Base-by-base conservation (phyloP, 2,888 invertebrate genomes). In the Drosophila neonasuta region DNA sequence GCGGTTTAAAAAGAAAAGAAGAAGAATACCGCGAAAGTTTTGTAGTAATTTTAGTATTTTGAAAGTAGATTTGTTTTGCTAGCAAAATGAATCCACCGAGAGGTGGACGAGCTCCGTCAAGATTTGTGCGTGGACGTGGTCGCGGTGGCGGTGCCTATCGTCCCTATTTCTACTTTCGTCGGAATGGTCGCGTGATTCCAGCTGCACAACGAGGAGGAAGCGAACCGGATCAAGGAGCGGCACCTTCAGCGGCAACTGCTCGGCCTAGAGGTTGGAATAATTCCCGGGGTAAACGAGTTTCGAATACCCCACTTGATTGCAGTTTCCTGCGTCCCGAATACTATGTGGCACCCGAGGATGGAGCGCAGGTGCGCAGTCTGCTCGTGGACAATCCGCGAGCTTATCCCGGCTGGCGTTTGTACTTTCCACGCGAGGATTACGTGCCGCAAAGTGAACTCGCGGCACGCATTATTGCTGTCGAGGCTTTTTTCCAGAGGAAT, bases 381-480 rank as follows among this genome's bases (percentile, higher is more conserved):
- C 63, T 79, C 3, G 82, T 86, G 8, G 80, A 88, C 20, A 85
- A 83, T 44, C 86, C 86, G 0, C n/a, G 30, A 2, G 66, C 92
- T 5, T 95, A 94, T 89, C 92, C 93, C 75, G 94, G 94, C 17
- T 97, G 97, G 95, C 94, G 94, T 73, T 90, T 96, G 8, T 97
- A 97, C 91, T 96, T 97, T 89, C 93, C 94, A 39, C 92, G 93
- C 58, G 94, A 95, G 92, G 92, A 90, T 52, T 93, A 91, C 66
- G 87, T 87, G 63, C 91, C 92, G 11, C 90, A 92, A 32, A 92
- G 92, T 9, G 89, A 91, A 0, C 89, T 92, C 15, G 90, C 92
- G 5, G 88, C 89, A 56, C 93, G 92, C 79, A 89, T 94, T 3
- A 88, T 92, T 78, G 90, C 92, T 7, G 91, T 94, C 73, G 92